Conservation (phyloP, 2,888 invertebrate genomes). For the Sarcophaga carnaria region DNA sequence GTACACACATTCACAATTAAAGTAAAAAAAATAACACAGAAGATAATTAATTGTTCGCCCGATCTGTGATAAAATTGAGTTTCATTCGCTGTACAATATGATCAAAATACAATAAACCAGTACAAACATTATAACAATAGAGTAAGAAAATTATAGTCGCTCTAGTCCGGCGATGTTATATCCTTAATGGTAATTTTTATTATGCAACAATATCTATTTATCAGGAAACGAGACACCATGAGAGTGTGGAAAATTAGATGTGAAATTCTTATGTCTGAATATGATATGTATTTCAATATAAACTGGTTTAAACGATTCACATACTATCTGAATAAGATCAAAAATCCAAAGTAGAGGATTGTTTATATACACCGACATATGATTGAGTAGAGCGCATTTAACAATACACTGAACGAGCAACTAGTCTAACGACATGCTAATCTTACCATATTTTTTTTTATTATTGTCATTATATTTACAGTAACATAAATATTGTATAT, state of each 20-base stretch:
- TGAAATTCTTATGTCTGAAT: no score
- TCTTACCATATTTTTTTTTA: not conserved
- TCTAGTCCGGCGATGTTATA: no score
- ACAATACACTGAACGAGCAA: constrained; percentile 14
- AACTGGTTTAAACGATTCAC: no score
- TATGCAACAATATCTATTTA: no score
- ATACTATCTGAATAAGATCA: no score
- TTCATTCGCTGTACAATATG: constrained; percentile 17
- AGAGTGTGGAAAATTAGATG: no score
- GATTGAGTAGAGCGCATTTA: not conserved
- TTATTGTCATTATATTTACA: constrained; percentile 23
- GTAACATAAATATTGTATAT: constrained; percentile 19
- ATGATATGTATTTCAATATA: no score
- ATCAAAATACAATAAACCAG: constrained; percentile 33
- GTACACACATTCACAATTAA: constrained; percentile 11
- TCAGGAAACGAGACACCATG: no score
- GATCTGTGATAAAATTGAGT: constrained; percentile 57
- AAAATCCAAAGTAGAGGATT: no score
- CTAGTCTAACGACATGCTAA: not conserved
- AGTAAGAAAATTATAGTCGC: not conserved
- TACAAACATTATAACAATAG: not conserved
- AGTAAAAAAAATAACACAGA: not conserved
- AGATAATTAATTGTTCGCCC: constrained; percentile 33
- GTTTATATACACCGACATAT: no score
- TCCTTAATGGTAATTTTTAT: no score